Evolutionary conservation across 2,797 vertebrate species (phyloP).

Genomic region (Xyrichtys novacula): DNA sequence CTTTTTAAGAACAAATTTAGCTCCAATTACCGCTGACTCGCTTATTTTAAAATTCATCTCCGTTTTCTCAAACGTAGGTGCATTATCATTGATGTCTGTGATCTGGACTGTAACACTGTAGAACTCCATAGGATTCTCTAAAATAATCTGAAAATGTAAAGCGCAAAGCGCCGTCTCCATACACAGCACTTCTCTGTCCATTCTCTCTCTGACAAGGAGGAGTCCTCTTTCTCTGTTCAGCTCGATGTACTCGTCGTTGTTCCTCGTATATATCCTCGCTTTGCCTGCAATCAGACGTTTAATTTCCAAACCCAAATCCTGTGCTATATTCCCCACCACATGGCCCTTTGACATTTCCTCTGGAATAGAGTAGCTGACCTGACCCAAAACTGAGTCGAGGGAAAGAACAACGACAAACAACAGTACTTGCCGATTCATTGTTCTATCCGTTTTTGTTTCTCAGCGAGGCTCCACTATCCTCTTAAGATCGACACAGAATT

Average conservation of each 20-base stretch:
- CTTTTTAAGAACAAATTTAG: constrained; percentile 69
- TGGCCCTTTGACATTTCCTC: constrained; percentile 38
- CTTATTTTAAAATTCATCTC: constrained; percentile 76
- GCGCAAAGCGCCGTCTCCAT: constrained; percentile 83
- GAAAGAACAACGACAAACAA: background rate
- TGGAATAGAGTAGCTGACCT: constrained; percentile 6
- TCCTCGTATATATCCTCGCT: constrained; percentile 76
- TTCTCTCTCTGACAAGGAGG: constrained; percentile 84
- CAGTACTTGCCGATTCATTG: constrained; percentile 11
- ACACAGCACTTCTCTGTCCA: constrained; percentile 88
- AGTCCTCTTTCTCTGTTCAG: constrained; percentile 83
- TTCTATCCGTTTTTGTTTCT: background rate
- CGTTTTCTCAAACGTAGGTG: constrained; percentile 69
- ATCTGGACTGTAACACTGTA: constrained; percentile 83
- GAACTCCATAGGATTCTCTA: constrained; percentile 88
- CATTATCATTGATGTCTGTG: constrained; percentile 82
- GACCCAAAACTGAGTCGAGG: background rate
- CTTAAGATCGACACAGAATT: background rate
- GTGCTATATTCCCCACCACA: constrained; percentile 86
- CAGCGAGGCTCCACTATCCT: background rate
- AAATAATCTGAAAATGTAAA: constrained; percentile 86
- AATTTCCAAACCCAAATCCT: constrained; percentile 85
- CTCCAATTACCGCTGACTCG: constrained; percentile 61
- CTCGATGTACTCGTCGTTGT: constrained; percentile 80
- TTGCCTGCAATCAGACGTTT: constrained; percentile 79